Evolutionary conservation across 1,140 invertebrate species (phyloP).

Genomic region (Eueides isabella): DNA sequence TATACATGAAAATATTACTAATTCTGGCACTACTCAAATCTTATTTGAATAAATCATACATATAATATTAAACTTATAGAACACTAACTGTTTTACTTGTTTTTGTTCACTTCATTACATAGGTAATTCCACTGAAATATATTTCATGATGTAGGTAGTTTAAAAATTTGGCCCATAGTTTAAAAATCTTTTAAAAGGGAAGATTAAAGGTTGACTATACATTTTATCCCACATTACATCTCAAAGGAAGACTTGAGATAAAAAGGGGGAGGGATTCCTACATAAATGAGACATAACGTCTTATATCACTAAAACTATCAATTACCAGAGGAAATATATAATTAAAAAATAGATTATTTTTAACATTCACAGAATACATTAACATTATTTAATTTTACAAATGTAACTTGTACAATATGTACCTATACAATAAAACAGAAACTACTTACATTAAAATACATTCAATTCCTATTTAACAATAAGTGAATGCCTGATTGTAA

Average conservation of each 20-base stretch:
- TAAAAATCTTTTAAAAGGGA: neutral
- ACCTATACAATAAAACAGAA: conserved; percentile 17
- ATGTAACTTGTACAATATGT: neutral
- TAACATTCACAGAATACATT: conserved; percentile 19
- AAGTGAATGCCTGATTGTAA: conserved; percentile 2
- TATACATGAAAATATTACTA: neutral
- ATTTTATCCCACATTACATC: conserved; percentile 27
- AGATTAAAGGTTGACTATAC: neutral
- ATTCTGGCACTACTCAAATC: neutral
- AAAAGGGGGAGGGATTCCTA: neutral
- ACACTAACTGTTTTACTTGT: neutral
- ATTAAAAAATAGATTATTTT: conserved; percentile 28
- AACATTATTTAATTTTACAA: conserved; percentile 15
- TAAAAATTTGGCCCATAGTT: conserved; percentile 9
- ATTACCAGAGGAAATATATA: conserved; percentile 20
- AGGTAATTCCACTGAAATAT: neutral
- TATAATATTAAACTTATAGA: neutral
- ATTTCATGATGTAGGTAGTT: neutral
- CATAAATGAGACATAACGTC: neutral
- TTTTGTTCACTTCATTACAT: neutral
- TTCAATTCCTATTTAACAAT: conserved; percentile 33
- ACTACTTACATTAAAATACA: conserved; percentile 20
- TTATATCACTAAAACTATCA: conserved; percentile 18
- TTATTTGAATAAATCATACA: conserved; percentile 3
- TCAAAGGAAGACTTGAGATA: conserved; percentile 52